Conservation (phyloP, 2,888 invertebrate species). For the Lasioglossum lativentre region DNA sequence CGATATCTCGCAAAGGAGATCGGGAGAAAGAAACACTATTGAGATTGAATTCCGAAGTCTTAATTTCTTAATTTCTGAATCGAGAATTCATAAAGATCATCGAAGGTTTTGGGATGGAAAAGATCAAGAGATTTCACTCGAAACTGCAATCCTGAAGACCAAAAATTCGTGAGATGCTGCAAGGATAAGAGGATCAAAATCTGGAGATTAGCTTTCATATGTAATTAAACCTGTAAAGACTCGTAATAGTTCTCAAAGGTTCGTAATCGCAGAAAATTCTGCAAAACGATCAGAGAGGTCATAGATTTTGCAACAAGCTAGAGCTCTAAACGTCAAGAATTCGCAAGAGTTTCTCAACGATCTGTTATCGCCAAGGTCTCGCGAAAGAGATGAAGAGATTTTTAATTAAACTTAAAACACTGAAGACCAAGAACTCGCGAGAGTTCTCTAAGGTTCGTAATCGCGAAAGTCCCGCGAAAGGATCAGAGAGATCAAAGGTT, state of each 20-base stretch:
- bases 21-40: not conserved
- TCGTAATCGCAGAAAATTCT: not conserved
- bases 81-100: not conserved
- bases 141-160: not conserved
- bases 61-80: too few relatives aligned
- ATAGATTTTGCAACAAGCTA: too few relatives aligned
- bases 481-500: not conserved
- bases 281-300: not conserved
- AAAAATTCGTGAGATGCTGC: not conserved
- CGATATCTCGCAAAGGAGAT: not conserved
- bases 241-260: not conserved
- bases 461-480: not conserved
- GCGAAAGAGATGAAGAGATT: not conserved
- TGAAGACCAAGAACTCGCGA: not conserved
- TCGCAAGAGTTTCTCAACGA: not conserved
- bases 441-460: constrained; percentile 6
- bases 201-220: too few relatives aligned
- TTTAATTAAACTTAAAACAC: not conserved
- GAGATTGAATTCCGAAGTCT: not conserved
- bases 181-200: not conserved
- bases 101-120: not conserved
- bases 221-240: not conserved
- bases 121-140: not conserved
- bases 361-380: not conserved
- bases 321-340: not conserved